Percentiles rank a stretch among this genome's conserved stretches.
phyloP scores from a whole-genome alignment of 2,113 vertebrate species.

The Cyprinodon brontotheroides region DNA sequence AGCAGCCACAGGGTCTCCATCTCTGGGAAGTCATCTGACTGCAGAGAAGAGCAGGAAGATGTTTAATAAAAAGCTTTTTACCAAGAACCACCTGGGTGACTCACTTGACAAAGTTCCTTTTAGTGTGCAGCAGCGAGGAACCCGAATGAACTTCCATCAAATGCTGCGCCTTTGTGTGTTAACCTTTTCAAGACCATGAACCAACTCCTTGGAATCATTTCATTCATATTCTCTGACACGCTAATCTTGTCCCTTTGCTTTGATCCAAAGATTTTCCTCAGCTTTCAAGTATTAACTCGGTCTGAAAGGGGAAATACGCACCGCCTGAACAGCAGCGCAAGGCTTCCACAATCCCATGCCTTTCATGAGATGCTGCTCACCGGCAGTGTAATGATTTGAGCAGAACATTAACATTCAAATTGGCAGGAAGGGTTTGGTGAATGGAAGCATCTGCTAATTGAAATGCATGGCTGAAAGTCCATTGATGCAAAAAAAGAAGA shows the following conservation, averaged over 20 bases:
- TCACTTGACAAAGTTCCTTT: conserved; percentile 28
- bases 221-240: conserved; percentile 43
- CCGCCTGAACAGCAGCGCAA: conserved; percentile 52
- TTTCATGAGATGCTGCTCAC: conserved; percentile 68
- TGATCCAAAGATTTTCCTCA: conserved; percentile 60
- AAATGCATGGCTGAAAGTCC: conserved; percentile 77
- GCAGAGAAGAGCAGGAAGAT: conserved; percentile 35
- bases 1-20: conserved; percentile 90
- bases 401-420: conserved; percentile 76
- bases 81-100: conserved; percentile 39
- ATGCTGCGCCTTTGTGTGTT: conserved; percentile 36
- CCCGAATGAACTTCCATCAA: conserved; percentile 31
- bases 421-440: conserved; percentile 79
- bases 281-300: conserved; percentile 55
- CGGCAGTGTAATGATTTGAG: conserved; percentile 68
- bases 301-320: conserved; percentile 64
- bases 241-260: conserved; percentile 62
- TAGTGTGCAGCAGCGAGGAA: conserved; percentile 11
- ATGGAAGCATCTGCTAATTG: conserved; percentile 82
- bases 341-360: conserved; percentile 68
- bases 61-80: conserved; percentile 44
- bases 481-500: conserved; percentile 69
- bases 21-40: conserved; percentile 84
- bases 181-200: conserved; percentile 34
- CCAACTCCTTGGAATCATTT: conserved; percentile 40